Base-by-base conservation (phyloP, 30 jellyfish, hydroid and myxozoan species). In the Chironex yamaguchii region DNA sequence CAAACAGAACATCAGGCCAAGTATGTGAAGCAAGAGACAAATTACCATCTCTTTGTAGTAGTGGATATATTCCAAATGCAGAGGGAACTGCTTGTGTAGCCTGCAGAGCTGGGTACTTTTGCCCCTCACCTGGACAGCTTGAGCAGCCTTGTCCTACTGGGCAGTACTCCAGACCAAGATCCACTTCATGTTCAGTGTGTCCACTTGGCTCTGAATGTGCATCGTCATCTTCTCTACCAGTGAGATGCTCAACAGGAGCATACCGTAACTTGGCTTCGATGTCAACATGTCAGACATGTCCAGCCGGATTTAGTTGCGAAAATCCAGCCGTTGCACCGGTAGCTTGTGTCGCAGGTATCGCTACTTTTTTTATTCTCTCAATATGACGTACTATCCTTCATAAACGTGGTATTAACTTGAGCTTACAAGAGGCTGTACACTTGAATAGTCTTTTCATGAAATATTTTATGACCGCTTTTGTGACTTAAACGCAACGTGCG, bases 61-160 rank as follows among this genome's bases (percentile, higher is more conserved):
- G 66, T 67, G 98, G 98, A 13, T 66, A 87, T 87, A 65, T 81
- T 25, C 88, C 92, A 54, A 74, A 62, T 36, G 72, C 70, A 14
- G 69, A 88, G 29, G 97, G 97, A 3, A 93, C 98, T 14, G 67
- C 72, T 22, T 93, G 98, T 77, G 72, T 36, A 13, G 32, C 86
- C 0, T 93, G 98, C 54, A 88, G 89, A 17, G 94, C 97, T 6
- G 98, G 98, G 25, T 88, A 49, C 70, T 81, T 81, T 68, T 93
- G 98, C 42, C 53, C 98, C 23, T 28, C 97, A 26, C 98, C 98
- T 25, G 85, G 91, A 9, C 82, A 81, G 13, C 67, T 24, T 0
- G 95, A 88, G 83, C 35, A 79, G 31, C 75, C 89, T 1, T 93
- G 98, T 34, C 74, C 91, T 20, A 28, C 58, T 20, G 97, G 97